Conservation (phyloP, 1,140 invertebrate genomes). For the Argopecten irradians region DNA sequence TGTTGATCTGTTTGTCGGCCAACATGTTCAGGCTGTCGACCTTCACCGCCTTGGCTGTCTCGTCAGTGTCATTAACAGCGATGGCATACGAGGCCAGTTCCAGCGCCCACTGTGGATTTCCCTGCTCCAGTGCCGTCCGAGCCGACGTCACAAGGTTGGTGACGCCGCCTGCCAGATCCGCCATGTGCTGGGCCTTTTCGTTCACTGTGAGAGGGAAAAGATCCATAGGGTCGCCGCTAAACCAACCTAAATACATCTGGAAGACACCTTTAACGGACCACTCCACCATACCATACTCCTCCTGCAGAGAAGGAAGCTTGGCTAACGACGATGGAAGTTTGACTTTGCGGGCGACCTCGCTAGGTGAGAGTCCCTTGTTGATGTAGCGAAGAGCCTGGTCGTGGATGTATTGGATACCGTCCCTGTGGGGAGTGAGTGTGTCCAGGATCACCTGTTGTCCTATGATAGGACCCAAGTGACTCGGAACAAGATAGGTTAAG, state of each 20-base stretch:
- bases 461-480: neutral
- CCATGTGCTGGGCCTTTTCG: conserved; percentile 19
- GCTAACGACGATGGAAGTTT: neutral
- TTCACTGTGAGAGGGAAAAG: neutral
- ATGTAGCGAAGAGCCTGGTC: conserved; percentile 20
- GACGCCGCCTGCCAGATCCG: neutral
- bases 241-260: conserved; percentile 12
- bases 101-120: conserved; percentile 25
- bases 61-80: neutral
- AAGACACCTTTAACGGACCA: conserved; percentile 25
- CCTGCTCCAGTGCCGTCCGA: neutral
- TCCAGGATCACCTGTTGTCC: neutral
- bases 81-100: conserved; percentile 12
- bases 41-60: neutral
- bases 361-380: neutral
- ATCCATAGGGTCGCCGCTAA: neutral
- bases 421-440: neutral
- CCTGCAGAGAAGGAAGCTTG: neutral
- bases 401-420: conserved; percentile 5
- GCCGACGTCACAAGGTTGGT: neutral
- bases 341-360: neutral
- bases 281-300: neutral
- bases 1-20: neutral
- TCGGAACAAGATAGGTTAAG: neutral
- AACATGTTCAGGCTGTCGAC: neutral